These are phyloP conservation scores for Aporophyla lueneburgensis DNA, from an alignment of 2,888 invertebrate species.

Conservation along the genomic window DNA sequence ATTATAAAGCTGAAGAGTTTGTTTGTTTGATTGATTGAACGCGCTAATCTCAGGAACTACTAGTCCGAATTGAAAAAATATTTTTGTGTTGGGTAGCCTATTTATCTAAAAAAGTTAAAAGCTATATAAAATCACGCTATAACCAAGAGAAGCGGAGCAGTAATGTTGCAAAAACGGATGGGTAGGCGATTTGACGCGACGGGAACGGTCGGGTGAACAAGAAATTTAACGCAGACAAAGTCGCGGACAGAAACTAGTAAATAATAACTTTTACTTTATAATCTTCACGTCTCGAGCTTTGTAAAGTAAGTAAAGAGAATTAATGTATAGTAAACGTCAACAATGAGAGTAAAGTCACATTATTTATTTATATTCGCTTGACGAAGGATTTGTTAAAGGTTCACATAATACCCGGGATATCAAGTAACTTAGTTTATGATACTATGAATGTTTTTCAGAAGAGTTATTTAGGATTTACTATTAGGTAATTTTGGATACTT, in stretches of 20 bases:
- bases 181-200: too few relatives aligned
- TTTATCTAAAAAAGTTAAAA: too few relatives aligned
- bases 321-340: constrained; percentile 29
- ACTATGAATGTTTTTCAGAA: background rate
- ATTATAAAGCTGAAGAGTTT: too few relatives aligned
- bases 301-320: constrained; percentile 25
- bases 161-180: too few relatives aligned
- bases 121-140: too few relatives aligned
- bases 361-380: constrained; percentile 15
- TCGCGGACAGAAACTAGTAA: background rate
- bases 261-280: background rate
- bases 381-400: constrained; percentile 10
- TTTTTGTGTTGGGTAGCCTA: too few relatives aligned
- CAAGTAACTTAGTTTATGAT: background rate
- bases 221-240: too few relatives aligned
- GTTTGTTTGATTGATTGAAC: too few relatives aligned
- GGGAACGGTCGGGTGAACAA: too few relatives aligned
- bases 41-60: too few relatives aligned
- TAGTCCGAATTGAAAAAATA: too few relatives aligned
- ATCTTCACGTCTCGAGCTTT: background rate
- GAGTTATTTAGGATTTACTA: background rate
- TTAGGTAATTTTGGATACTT: background rate
- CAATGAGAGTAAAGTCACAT: constrained; percentile 18
- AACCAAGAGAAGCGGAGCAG: too few relatives aligned
- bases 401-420: background rate